phyloP scores from a whole-genome alignment of 2,888 invertebrate genomes.

The Cerastis rubricosa region DNA sequence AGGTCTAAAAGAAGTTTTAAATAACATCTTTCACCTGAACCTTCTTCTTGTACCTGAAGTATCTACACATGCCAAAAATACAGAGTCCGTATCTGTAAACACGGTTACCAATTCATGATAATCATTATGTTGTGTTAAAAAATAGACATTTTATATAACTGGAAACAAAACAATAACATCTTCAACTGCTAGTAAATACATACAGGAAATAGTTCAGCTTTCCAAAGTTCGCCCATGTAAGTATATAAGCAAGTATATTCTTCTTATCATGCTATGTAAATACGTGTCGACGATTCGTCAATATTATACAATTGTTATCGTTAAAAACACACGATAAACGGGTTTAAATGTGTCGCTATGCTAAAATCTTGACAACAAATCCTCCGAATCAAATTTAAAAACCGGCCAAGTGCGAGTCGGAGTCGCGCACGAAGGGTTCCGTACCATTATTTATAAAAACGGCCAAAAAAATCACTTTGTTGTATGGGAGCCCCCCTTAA shows the following conservation, averaged over 20 bases:
- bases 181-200: neutral
- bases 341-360: slow-evolving; percentile 43
- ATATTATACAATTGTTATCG: slow-evolving; percentile 57
- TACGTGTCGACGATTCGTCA: slow-evolving; percentile 46
- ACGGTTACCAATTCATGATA: neutral
- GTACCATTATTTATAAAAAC: too few relatives aligned
- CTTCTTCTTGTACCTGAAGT: too few relatives aligned
- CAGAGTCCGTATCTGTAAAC: neutral
- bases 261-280: slow-evolving; percentile 43
- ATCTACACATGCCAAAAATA: neutral
- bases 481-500: too few relatives aligned
- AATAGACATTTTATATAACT: neutral
- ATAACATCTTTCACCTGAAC: neutral
- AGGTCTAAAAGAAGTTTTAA: neutral
- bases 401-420: too few relatives aligned
- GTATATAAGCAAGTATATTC: neutral
- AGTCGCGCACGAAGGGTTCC: too few relatives aligned
- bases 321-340: slow-evolving; percentile 52
- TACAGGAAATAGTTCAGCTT: slow-evolving; percentile 34
- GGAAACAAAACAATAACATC: slow-evolving; percentile 15
- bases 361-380: slow-evolving; percentile 13
- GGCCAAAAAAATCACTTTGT: too few relatives aligned
- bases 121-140: neutral
- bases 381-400: neutral
- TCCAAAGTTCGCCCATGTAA: slow-evolving; percentile 30